phyloP scores from a whole-genome alignment of 2,113 vertebrate genomes.

The Cacatua alba region DNA sequence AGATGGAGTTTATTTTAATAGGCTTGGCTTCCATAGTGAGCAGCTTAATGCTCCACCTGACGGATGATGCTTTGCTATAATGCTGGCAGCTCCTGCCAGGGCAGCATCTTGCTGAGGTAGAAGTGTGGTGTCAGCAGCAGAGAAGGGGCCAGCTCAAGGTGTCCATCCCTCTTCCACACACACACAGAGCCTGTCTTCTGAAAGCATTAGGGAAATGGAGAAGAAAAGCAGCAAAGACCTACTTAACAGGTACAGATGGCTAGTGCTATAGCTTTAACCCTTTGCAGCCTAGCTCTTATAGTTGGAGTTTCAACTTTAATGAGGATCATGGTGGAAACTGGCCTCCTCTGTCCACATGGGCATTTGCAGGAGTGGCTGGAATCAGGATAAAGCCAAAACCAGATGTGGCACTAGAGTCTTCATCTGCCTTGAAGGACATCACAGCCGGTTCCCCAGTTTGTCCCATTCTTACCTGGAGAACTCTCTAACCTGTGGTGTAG shows the following conservation, averaged over 20 bases:
- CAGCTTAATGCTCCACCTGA: constrained; percentile 53
- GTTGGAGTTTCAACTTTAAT: neutral
- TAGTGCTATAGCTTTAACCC: neutral
- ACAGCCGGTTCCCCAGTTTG: neutral
- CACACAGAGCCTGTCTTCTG: neutral
- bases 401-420: neutral
- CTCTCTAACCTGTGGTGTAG: neutral
- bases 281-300: neutral
- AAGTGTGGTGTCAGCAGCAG: constrained; percentile 54
- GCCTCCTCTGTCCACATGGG: neutral
- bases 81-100: constrained; percentile 44
- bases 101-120: constrained; percentile 28
- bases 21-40: constrained; percentile 27
- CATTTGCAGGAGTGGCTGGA: neutral
- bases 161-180: neutral
- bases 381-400: neutral
- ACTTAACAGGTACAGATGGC: neutral
- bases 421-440: neutral
- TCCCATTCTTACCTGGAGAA: neutral
- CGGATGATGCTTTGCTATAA: neutral
- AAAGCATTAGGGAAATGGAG: neutral
- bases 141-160: constrained; percentile 3
- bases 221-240: neutral
- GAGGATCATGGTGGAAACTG: neutral
- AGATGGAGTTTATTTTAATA: constrained; percentile 66